Conservation (phyloP, 2,888 invertebrate species). For the Keiferia lycopersicella region DNA sequence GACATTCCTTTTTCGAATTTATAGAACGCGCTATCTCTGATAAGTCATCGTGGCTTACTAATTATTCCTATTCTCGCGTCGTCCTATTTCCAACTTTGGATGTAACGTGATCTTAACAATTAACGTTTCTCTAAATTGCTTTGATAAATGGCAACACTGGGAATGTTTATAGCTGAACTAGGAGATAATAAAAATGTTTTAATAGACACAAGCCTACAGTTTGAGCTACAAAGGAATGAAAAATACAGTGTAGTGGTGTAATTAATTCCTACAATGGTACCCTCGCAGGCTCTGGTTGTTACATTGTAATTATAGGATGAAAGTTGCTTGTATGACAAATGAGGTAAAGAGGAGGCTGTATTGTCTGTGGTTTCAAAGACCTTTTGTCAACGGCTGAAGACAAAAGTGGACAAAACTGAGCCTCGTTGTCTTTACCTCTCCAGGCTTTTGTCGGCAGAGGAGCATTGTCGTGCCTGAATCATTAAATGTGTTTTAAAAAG, state of each 20-base stretch:
- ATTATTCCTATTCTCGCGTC: conserved; percentile 51
- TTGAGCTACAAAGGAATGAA: conserved; percentile 49
- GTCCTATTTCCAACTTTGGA: conserved; percentile 39
- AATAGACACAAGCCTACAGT: conserved; percentile 21
- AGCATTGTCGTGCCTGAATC: conserved; percentile 68
- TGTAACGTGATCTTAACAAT: conserved; percentile 51
- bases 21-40: conserved; percentile 50
- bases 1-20: conserved; percentile 54
- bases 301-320: conserved; percentile 79
- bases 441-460: conserved; percentile 66
- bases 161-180: conserved; percentile 37
- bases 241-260: conserved; percentile 56
- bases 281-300: conserved; percentile 48
- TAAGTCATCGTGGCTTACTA: conserved; percentile 53
- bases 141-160: conserved; percentile 39
- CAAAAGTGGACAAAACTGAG: conserved; percentile 74
- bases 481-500: conserved; percentile 60
- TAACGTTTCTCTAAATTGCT: conserved; percentile 35
- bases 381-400: conserved; percentile 75
- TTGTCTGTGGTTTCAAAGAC: conserved; percentile 75
- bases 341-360: conserved; percentile 71
- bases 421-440: conserved; percentile 71
- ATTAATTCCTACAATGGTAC: conserved; percentile 65
- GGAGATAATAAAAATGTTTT: conserved; percentile 27
- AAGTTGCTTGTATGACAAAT: conserved; percentile 79